Conservation (phyloP, 2,113 vertebrate genomes). For the Lophochroa leadbeateri region DNA sequence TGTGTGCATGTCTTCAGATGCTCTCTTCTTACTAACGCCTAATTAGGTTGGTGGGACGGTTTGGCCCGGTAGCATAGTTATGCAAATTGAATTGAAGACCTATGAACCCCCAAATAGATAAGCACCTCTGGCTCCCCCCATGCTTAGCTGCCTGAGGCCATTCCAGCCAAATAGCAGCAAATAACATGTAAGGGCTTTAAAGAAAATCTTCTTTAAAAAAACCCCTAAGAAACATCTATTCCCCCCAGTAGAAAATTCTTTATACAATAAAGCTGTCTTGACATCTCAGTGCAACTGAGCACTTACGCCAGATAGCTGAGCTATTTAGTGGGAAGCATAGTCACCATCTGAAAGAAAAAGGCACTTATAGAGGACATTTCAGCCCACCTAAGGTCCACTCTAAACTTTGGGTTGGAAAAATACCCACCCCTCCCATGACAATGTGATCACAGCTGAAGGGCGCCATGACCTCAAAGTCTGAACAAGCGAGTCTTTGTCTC, state of each 20-base stretch:
- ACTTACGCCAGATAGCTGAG: background rate
- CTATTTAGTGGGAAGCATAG: background rate
- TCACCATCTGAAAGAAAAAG: background rate
- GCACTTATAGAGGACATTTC: background rate
- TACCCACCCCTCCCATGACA: background rate
- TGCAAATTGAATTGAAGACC: conserved; percentile 42
- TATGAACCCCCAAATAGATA: background rate
- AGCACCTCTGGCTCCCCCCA: background rate
- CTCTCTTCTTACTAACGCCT: background rate
- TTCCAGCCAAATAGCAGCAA: background rate
- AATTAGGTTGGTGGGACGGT: background rate
- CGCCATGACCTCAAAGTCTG: accelerated
- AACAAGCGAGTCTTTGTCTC: conserved; percentile 8
- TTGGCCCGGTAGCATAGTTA: background rate
- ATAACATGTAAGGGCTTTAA: background rate
- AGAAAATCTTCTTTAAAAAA: background rate
- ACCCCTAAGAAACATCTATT: background rate
- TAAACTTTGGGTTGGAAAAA: background rate
- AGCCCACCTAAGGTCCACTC: background rate
- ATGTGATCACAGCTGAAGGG: background rate
- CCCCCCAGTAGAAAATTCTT: background rate
- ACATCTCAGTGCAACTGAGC: background rate
- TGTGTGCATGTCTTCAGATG: background rate
- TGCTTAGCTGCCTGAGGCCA: background rate
- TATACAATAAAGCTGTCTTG: background rate